A percentile compares a stretch with the other conserved stretches of the same genome.
phyloP scores from a whole-genome alignment of 2,113 vertebrate genomes.

The Raja brachyura region DNA sequence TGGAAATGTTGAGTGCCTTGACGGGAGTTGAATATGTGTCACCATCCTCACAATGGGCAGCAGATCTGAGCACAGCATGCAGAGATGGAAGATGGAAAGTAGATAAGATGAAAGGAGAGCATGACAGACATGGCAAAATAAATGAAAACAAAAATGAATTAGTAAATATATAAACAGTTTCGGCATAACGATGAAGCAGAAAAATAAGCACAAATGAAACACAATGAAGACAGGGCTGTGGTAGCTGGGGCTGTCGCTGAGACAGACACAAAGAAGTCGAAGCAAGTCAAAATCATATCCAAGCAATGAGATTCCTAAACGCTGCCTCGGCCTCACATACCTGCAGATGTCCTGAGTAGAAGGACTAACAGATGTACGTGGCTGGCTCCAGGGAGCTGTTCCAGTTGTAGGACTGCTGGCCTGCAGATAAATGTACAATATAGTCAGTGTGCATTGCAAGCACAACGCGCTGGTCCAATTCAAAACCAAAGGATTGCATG shows the following conservation, averaged over 20 bases:
- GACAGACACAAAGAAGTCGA: slow-evolving; percentile 42
- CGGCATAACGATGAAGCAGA: slow-evolving; percentile 11
- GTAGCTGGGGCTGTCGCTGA: slow-evolving; percentile 39
- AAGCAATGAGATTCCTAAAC: slow-evolving; percentile 33
- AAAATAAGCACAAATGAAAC: slow-evolving; percentile 24
- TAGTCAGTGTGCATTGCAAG: not conserved
- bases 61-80: slow-evolving; percentile 64
- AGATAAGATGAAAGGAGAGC: slow-evolving; percentile 47
- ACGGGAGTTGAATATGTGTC: slow-evolving; percentile 59
- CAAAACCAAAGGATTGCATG: not conserved
- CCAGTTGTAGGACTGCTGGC: slow-evolving; percentile 80
- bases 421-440: slow-evolving; percentile 71
- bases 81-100: slow-evolving; percentile 52
- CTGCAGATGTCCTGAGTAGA: slow-evolving; percentile 94
- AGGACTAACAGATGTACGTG: slow-evolving; percentile 72
- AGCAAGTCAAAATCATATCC: slow-evolving; percentile 41
- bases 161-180: slow-evolving; percentile 9
- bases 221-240: slow-evolving; percentile 39
- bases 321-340: slow-evolving; percentile 55
- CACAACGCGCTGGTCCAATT: not conserved
- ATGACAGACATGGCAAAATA: slow-evolving; percentile 41
- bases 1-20: slow-evolving; percentile 56
- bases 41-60: slow-evolving; percentile 69
- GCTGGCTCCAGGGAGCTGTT: slow-evolving; percentile 65
- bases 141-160: slow-evolving; percentile 37